Conservation (phyloP, 1,140 invertebrate genomes). For the Dicyema japonicum region DNA sequence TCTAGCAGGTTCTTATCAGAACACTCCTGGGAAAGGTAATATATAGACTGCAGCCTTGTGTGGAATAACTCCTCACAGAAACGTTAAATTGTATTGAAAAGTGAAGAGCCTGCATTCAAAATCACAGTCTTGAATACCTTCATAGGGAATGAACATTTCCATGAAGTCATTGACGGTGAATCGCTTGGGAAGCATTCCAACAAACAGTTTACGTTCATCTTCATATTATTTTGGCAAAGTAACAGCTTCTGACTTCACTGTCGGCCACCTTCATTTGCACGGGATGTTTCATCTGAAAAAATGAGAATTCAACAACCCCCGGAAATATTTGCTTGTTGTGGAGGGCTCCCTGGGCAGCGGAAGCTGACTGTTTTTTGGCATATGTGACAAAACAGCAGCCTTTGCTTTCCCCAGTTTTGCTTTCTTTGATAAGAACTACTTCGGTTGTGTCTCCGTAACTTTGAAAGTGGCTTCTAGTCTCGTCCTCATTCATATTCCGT, state of each 20-base stretch:
- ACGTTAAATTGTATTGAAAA: too few species aligned
- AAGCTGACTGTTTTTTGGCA: conserved; percentile 59
- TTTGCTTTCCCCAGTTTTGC: conserved; percentile 60
- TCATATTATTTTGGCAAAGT: too few species aligned
- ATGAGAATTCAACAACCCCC: conserved; percentile 42
- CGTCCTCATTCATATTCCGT: conserved; percentile 48
- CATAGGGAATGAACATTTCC: conserved; percentile 59
- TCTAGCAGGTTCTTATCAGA: too few species aligned
- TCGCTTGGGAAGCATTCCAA: conserved; percentile 92
- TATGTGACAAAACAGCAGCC: conserved; percentile 84
- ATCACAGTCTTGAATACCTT: too few species aligned
- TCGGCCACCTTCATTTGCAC: conserved; percentile 98
- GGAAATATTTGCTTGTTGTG: conserved; percentile 84
- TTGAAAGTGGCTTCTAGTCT: conserved; percentile 55
- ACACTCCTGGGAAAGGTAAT: too few species aligned
- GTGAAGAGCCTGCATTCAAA: too few species aligned
- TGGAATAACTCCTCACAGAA: too few species aligned
- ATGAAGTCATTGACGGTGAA: conserved; percentile 73
- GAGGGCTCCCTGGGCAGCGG: conserved; percentile 34
- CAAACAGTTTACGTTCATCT: conserved; percentile 77
- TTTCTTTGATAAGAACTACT: conserved; percentile 46
- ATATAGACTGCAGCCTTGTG: too few species aligned
- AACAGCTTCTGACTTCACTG: conserved; percentile 82
- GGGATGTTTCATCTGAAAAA: conserved; percentile 71
- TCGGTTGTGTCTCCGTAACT: conserved; percentile 67